Percentiles rank a stretch among this genome's conserved stretches.
phyloP scores from a whole-genome alignment of 2,113 vertebrate genomes.

The Muscicapa adusta region DNA sequence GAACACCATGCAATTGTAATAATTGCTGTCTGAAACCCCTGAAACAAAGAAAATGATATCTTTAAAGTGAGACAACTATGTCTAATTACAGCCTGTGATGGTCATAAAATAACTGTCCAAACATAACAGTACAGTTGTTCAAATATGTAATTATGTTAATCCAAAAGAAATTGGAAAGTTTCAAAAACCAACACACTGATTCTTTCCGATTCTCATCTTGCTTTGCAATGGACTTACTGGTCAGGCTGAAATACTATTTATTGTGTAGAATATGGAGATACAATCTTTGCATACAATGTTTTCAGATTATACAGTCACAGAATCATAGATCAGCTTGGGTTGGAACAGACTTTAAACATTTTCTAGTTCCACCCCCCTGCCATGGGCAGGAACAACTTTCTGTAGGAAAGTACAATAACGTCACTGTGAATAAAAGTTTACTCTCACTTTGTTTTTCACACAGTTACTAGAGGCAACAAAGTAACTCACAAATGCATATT shows the following conservation, averaged over 20 bases:
- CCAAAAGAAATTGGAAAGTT: not conserved
- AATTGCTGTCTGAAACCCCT: slow-evolving; percentile 4
- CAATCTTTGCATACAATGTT: not conserved
- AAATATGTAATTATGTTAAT: not conserved
- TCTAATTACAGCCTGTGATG: not conserved
- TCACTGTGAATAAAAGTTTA: not conserved
- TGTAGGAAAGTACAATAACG: not conserved
- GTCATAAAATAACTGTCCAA: slow-evolving; percentile 13
- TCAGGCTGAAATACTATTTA: not conserved
- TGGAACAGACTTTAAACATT: not conserved
- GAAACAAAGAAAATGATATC: not conserved
- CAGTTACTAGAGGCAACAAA: not conserved
- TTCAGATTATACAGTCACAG: not conserved
- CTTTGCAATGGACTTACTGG: not conserved
- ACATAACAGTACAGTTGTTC: not conserved
- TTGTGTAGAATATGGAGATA: not conserved
- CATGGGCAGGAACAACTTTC: not conserved
- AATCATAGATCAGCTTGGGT: not conserved
- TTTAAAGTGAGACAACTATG: not conserved
- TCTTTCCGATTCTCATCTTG: not conserved
- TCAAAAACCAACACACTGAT: not conserved
- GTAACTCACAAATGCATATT: not conserved
- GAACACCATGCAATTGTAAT: not conserved
- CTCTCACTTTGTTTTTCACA: not conserved
- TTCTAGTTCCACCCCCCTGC: not conserved